These are phyloP conservation scores for Spodoptera littoralis DNA, from an alignment of 2,888 invertebrate genomes.

Conservation along the genomic window DNA sequence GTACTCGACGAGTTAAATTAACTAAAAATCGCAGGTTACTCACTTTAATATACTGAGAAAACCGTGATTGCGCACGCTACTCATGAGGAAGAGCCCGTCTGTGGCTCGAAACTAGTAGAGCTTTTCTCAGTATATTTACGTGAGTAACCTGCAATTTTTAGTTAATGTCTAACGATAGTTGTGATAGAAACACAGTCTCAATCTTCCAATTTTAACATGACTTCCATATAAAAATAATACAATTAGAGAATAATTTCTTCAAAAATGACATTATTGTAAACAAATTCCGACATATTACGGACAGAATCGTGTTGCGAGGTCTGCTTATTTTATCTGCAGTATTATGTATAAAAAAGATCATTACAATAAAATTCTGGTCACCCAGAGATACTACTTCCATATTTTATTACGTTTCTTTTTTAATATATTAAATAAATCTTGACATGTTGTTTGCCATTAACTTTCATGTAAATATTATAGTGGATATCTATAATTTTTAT, in stretches of 20 bases:
- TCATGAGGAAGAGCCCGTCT: too few species aligned
- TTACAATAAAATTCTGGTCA: slow-evolving; percentile 23
- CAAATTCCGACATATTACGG: slow-evolving; percentile 42
- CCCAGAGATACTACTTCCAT: slow-evolving; percentile 36
- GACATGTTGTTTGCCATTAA: slow-evolving; percentile 83
- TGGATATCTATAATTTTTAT: slow-evolving; percentile 86
- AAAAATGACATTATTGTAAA: slow-evolving; percentile 1
- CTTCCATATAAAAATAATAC: slow-evolving; percentile 25
- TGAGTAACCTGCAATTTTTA: too few species aligned
- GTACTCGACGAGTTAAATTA: too few species aligned
- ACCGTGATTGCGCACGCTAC: too few species aligned
- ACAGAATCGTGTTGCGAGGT: slow-evolving; percentile 43
- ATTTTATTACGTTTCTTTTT: slow-evolving; percentile 38
- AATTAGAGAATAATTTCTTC: slow-evolving; percentile 8
- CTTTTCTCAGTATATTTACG: too few species aligned
- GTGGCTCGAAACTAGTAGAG: too few species aligned
- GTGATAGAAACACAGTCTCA: too few species aligned
- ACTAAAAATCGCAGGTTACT: too few species aligned
- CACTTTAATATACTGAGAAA: too few species aligned
- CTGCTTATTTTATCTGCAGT: slow-evolving; percentile 61
- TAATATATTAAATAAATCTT: slow-evolving; percentile 75
- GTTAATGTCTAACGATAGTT: too few species aligned
- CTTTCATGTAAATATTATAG: slow-evolving; percentile 86
- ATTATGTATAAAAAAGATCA: slow-evolving; percentile 62
- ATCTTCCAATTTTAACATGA: slow-evolving; percentile 29